Evolutionary conservation across 2,113 vertebrate species (phyloP), one percentile per base, ranked within the genome.

Genomic region (Saccopteryx bilineata): DNA sequence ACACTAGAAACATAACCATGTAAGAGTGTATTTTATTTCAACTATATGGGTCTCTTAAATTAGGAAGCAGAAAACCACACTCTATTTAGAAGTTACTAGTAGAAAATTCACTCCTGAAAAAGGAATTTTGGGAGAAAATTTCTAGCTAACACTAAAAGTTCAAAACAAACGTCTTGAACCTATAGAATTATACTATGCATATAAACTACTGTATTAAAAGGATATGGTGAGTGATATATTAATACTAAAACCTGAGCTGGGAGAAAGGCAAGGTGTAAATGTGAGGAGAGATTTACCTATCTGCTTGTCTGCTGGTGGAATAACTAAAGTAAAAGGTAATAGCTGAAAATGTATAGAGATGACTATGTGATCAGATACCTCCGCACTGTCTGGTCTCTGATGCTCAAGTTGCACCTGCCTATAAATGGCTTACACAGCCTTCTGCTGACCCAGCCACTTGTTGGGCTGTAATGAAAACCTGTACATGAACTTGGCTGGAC

Each of bases 391-490:
- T 39, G 39, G 39, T 39, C 39, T 39, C 39, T 39, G 39, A 39
- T 39, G 39, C 39, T 39, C 39, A 39, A 39, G 39, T 39, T 39
- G 39, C 39, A 39, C 39, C 39, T 39, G 39, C 39, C 39, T 39
- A 39, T 39, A 39, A 39, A 99, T 0, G 98, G 98, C 91, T 98
- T 97, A 96, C 99, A 86, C 21, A 99, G 99, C 96, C 99, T 99
- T 85, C 98, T 98, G 97, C 98, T 99, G 97, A 99, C 99, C 99
- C 99, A 99, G 86, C 99, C 99, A 92, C 99, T 99, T 0, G 99
- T 99, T 9, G 99, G 99, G n/a, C 98, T 99, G 58, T 99, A 99
- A 95, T 99, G 99, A 97, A 99, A 99, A 97, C 99, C 98, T 99
- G 99, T 12, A 99, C 99, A 0, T 99, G 99, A 65, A 99, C 52